A percentile compares a stretch with the other conserved stretches of the same genome.
These are phyloP conservation scores for Andrena bicolor DNA, from an alignment of 2,888 invertebrate genomes.

Conservation along the genomic window DNA sequence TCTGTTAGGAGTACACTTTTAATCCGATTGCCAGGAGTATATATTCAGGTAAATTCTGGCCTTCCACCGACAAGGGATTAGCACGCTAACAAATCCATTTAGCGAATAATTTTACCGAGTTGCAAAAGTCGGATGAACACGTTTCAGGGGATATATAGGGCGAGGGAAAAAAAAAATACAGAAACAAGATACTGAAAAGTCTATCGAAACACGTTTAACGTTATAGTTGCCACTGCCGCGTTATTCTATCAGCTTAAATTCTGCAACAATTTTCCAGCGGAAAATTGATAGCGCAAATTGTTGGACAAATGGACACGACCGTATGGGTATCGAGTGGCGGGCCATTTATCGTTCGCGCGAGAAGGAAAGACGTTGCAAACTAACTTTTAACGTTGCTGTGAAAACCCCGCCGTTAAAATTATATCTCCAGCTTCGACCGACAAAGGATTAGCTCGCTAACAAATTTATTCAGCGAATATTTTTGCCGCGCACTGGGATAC, in stretches of 20 bases:
- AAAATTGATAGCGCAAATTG: not conserved
- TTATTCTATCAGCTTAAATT: not conserved
- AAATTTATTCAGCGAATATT: slow-evolving; percentile 39
- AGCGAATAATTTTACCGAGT: slow-evolving; percentile 22
- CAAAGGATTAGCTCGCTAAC: slow-evolving; percentile 35
- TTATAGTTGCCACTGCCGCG: not conserved
- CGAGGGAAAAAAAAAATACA: not conserved
- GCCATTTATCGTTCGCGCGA: not conserved
- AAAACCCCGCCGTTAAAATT: slow-evolving; percentile 5
- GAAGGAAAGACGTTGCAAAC: not conserved
- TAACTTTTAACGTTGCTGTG: slow-evolving; percentile 6
- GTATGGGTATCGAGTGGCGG: not conserved
- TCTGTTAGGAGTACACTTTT: slow-evolving; percentile 17
- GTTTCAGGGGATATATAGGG: not conserved
- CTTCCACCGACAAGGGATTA: slow-evolving; percentile 13
- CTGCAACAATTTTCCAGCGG: not conserved
- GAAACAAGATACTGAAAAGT: not conserved
- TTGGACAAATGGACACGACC: not conserved
- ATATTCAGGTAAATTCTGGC: slow-evolving; percentile 22
- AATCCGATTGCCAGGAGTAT: slow-evolving; percentile 10
- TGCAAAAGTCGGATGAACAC: not conserved
- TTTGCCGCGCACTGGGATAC: slow-evolving; percentile 11
- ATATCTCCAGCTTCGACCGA: slow-evolving; percentile 9
- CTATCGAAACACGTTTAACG: not conserved
- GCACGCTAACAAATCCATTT: slow-evolving; percentile 26